A percentile compares a stretch with the other conserved stretches of the same genome.
phyloP scores from a whole-genome alignment of 2,113 vertebrate species.

The Gadus chalcogrammus region DNA sequence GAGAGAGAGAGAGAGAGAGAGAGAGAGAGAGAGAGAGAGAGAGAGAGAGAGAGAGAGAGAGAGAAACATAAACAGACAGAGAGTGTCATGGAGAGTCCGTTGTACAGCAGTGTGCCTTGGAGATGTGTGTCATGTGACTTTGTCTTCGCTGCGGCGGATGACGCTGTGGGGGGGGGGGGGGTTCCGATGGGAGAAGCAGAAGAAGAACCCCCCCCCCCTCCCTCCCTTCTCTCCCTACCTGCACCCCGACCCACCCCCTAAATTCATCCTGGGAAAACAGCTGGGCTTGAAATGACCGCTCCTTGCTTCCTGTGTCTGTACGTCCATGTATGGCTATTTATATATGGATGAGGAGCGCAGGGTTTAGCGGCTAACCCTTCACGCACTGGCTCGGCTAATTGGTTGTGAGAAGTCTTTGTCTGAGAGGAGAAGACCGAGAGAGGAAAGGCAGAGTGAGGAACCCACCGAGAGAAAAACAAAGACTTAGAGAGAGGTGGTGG shows the following conservation, averaged over 20 bases:
- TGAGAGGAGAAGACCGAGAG: constrained; percentile 27
- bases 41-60: too few relatives aligned
- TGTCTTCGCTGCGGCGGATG: too few relatives aligned
- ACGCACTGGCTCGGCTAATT: constrained; percentile 56
- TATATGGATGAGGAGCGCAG: too few relatives aligned
- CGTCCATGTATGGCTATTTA: too few relatives aligned
- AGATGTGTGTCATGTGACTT: too few relatives aligned
- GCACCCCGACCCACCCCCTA: background rate
- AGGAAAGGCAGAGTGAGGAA: background rate
- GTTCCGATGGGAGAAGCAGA: too few relatives aligned
- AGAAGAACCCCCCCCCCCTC: background rate
- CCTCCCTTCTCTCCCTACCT: background rate
- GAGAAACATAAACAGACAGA: too few relatives aligned
- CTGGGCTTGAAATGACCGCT: background rate
- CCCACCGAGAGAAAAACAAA: constrained; percentile 13
- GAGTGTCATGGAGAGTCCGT: too few relatives aligned
- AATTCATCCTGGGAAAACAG: background rate
- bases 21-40: too few relatives aligned
- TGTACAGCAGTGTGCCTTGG: too few relatives aligned
- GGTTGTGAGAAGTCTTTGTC: constrained; percentile 68
- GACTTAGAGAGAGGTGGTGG: constrained; percentile 25
- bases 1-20: too few relatives aligned
- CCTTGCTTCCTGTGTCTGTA: background rate
- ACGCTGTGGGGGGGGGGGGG: too few relatives aligned
- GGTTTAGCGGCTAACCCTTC: constrained; percentile 58